These are phyloP conservation scores for Clitarchus hookeri DNA, from an alignment of 2,888 invertebrate species.

Conservation along the genomic window DNA sequence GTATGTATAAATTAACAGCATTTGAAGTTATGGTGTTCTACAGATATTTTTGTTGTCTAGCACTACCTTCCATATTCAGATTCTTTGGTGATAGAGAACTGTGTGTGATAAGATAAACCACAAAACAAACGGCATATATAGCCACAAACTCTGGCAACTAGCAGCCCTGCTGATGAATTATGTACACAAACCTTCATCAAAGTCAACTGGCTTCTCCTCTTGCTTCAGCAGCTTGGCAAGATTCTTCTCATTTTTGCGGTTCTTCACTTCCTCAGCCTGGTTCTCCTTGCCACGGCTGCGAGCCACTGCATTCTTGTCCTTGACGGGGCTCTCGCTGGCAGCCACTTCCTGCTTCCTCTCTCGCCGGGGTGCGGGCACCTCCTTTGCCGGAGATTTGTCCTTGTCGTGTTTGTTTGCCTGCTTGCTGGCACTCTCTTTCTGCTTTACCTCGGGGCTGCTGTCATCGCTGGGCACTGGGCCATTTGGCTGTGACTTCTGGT, in stretches of 20 bases:
- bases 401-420: slow-evolving; percentile 31
- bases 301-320: slow-evolving; percentile 51
- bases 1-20: too few species aligned
- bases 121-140: neutral
- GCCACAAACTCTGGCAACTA: neutral
- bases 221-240: slow-evolving; percentile 52
- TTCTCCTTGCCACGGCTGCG: slow-evolving; percentile 54
- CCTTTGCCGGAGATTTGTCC: slow-evolving; percentile 43
- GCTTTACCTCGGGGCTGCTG: neutral
- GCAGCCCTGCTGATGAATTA: neutral
- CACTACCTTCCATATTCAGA: too few species aligned
- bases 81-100: too few species aligned
- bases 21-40: too few species aligned
- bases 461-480: slow-evolving; percentile 48
- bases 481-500: slow-evolving; percentile 47
- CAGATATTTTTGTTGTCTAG: too few species aligned
- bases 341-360: slow-evolving; percentile 53
- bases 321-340: slow-evolving; percentile 50
- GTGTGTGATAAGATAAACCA: too few species aligned
- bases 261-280: slow-evolving; percentile 55
- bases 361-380: slow-evolving; percentile 41
- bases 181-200: slow-evolving; percentile 63
- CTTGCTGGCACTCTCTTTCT: slow-evolving; percentile 37
- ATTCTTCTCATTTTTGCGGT: slow-evolving; percentile 64
- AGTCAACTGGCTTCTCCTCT: slow-evolving; percentile 71